Evolutionary conservation across 2,888 invertebrate species (phyloP), one percentile per base, ranked within the genome.

Genomic region (Hirtodrosophila confusa): DNA sequence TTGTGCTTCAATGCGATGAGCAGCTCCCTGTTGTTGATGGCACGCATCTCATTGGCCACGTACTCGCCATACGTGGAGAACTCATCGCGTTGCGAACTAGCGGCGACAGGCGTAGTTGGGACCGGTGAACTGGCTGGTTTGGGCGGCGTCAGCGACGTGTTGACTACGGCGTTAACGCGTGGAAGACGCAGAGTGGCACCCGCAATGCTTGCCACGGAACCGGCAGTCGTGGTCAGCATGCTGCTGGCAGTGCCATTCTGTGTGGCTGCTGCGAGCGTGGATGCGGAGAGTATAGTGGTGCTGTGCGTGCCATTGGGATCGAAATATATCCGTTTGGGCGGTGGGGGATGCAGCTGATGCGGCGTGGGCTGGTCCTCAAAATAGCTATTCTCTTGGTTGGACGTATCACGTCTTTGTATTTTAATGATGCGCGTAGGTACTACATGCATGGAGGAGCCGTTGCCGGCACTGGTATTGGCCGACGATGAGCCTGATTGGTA

Each of bases 51-150:
- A 79, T 94, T 94, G 1, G 93, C 94, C 54, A 94, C 90, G 69
- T 93, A 94, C 89, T 94, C 94, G 6, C 94, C 94, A 51, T 93
- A 94, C 0, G 93, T 93, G 8, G 93, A 88, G 78, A 93, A 93
- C 65, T 94, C 94, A 78, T 94, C 94, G 64, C 93, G 88, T 11
- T 49, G 40, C 24, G 70, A 11, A 23, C 36, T 70, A 84, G 63
- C 70, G 39, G 39, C 31, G 2, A 72, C 17, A 4, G 78, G n/a
- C 4, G 64, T 65, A 4, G 69, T 40, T n/a, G 79, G 62, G 41
- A 75, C 64, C 3, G 70, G 56, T 8, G 71, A 70, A 17, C 70
- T 76, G 39, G 60, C 66, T 8, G 71, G 51, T 8, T 76, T 71
- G 5, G 74, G 64, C 6, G 80, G 73, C 4, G 68, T 61, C 17